Evolutionary conservation across 2,888 invertebrate species (phyloP).

Genomic region (Acleris emargana): DNA sequence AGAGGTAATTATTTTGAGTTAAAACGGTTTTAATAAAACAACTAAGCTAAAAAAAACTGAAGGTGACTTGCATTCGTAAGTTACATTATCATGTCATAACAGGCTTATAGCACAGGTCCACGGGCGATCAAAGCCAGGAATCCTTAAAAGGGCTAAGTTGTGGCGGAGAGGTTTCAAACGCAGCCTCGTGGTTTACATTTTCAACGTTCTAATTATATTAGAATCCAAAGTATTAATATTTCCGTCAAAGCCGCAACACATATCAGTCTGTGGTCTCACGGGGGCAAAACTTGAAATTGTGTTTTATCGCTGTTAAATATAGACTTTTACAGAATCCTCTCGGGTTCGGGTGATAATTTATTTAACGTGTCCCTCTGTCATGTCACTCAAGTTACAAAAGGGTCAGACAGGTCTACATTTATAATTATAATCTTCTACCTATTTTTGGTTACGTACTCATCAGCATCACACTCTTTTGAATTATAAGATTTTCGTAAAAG

Average conservation of each 20-base stretch:
- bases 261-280: too few species aligned
- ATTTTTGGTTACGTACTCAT: not conserved
- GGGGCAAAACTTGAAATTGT: too few species aligned
- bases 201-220: too few species aligned
- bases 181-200: conserved; percentile 1
- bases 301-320: not conserved
- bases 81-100: conserved; percentile 12
- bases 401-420: not conserved
- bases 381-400: not conserved
- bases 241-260: too few species aligned
- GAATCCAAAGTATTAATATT: too few species aligned
- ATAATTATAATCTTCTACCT: not conserved
- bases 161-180: conserved; percentile 27
- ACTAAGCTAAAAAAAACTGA: not conserved
- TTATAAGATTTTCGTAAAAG: conserved; percentile 1
- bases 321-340: too few species aligned
- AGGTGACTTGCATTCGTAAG: not conserved
- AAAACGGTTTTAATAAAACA: too few species aligned
- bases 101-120: conserved; percentile 19
- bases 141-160: conserved; percentile 24
- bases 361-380: not conserved
- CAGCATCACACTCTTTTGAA: not conserved
- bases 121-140: conserved; percentile 23
- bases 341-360: not conserved
- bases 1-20: too few species aligned